A percentile compares a stretch with the other conserved stretches of the same genome.
phyloP scores from a whole-genome alignment of 2,888 invertebrate genomes.

The Scaptomyza parva region DNA sequence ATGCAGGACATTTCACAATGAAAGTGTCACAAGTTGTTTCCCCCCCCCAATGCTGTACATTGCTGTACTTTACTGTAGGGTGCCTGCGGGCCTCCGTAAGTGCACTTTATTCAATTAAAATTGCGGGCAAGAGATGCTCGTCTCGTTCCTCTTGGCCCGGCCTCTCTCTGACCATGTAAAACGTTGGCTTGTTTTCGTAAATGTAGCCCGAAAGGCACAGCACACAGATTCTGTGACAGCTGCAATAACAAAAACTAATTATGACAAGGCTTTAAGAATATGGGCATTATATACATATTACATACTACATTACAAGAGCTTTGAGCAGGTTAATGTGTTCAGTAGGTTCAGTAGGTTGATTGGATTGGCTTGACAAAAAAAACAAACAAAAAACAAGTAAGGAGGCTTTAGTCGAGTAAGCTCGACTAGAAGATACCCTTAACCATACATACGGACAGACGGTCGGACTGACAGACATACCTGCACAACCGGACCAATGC shows the following conservation, averaged over 20 bases:
- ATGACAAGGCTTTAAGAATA: slow-evolving; percentile 33
- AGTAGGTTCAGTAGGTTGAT: slow-evolving; percentile 22
- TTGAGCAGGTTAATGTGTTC: slow-evolving; percentile 41
- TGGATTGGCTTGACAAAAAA: not conserved
- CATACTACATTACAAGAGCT: not conserved
- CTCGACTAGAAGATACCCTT: too few species aligned
- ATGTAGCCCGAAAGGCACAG: slow-evolving; percentile 68
- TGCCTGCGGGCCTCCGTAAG: slow-evolving; percentile 54
- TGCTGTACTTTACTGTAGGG: not conserved
- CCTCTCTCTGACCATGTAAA: slow-evolving; percentile 40
- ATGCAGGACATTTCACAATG: slow-evolving; percentile 60
- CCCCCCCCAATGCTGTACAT: too few species aligned
- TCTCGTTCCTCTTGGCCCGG: too few species aligned
- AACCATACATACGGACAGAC: too few species aligned
- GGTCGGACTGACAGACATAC: too few species aligned
- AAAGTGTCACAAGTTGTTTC: slow-evolving; percentile 71
- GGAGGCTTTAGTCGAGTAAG: too few species aligned
- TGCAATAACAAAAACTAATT: slow-evolving; percentile 68
- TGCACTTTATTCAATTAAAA: slow-evolving; percentile 78
- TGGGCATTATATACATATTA: not conserved
- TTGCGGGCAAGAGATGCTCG: slow-evolving; percentile 34
- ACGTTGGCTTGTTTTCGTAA: slow-evolving; percentile 43
- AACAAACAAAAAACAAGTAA: not conserved
- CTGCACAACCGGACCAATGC: too few species aligned
- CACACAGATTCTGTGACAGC: slow-evolving; percentile 66